Base-by-base conservation (phyloP, 1,140 invertebrate species). In the Sogatella furcifera region DNA sequence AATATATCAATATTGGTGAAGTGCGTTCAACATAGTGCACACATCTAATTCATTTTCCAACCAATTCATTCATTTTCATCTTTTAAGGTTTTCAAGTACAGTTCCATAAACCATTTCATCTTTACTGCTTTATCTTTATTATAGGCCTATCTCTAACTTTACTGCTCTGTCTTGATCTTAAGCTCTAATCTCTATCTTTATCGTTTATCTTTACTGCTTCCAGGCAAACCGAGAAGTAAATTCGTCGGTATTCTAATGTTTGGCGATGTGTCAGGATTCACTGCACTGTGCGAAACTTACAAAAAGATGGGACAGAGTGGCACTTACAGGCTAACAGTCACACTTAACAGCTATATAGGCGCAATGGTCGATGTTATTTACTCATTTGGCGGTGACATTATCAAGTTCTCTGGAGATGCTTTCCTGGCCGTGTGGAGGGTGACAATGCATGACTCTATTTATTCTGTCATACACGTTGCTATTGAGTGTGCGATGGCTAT, bases 351-450 rank as follows among this genome's bases (percentile, higher is more conserved):
- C 11, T 85, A 84, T 62, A 82, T 84, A 60, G 82, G 82, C 1
- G 74, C 78, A 0, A 84, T 85, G 79, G 79, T 84, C 0, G 80
- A 83, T 64, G 80, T 82, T 67, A 81, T 83, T 64, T 67, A 84
- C 41, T 78, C 76, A 0, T 79, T 81, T 56, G 74, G 79, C 19
- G 83, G 83, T 0, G 83, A 85, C 64, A 75, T 85, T n/a, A 66
- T 84, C 0, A 84, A 84, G 69, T 84, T 83, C 68, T 81, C 82
- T 3, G 82, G 82, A 0, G 82, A 85, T 66, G 83, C 83, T 17
- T 84, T 86, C 66, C 74, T 84, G 34, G 81, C 81, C 5, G 75
- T 81, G 63, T 83, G 81, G 81, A 82, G 82, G 63, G 70, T 77
- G 0, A 69, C 71, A 3, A 64, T 72, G 0, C 73, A 71, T 28